Evolutionary conservation across 1,140 invertebrate genomes (phyloP), one percentile per base, ranked within the genome.

Genomic region (Aphidius ervi): DNA sequence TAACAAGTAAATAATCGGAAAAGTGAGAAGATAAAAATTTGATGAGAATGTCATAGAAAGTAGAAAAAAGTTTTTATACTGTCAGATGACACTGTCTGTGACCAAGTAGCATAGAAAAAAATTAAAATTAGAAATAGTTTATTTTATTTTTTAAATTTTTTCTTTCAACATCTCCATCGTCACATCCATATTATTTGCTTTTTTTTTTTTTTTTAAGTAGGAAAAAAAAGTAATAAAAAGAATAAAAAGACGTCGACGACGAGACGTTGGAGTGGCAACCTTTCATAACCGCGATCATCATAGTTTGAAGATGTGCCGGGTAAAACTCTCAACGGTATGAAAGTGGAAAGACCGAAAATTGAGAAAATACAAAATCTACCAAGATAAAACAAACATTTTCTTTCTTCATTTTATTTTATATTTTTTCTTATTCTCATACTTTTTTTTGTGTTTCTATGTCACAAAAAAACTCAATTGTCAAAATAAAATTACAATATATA

Each of bases 271-370:
- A 54, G 40, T 41, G 52, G 39, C 52, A 42, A 58, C 56, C 52
- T 47, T 53, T 60, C 50, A 60, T 60, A 54, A 54, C 45, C 59
- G 46, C 50, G 50, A 59, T 59, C 49, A 59, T 59, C 58, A 16
- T 46, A 56, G 58, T 59, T 53, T 59, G 49, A 59, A 53, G 58
- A 52, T 59, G 52, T 59, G 49, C 42, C 40, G 39, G n/a, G 20
- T 23, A 45, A 53, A 59, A 53, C n/a, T 53, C 40, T 52, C 47
- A 20, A 45, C 23, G 54, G 49, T 45, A 54, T 42, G 37, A 46
- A 41, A 43, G 43, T 59, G 23, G 56, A 58, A 49, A 52, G 48
- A 40, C 57, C 49, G 48, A 59, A 40, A 54, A 54, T 54, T 37
- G 52, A 54, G 52, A 40, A 54, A 54, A 54, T 54, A 40, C 41